Percentiles rank a stretch among this genome's conserved stretches.
Evolutionary conservation across 2,888 invertebrate species (phyloP).

Genomic region (Epinotia ramella): DNA sequence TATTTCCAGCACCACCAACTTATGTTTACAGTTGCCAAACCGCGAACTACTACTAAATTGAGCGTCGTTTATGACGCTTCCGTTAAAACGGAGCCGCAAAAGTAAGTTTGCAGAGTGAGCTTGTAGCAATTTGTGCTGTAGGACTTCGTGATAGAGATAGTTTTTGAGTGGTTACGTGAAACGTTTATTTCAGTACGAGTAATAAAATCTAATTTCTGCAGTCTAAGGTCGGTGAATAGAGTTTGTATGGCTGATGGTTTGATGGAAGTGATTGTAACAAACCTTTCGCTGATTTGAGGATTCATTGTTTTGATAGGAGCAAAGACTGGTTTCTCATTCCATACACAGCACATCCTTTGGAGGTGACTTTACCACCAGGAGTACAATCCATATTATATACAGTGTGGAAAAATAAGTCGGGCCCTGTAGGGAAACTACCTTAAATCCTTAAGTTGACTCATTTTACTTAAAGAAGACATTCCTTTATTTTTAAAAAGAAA

Average conservation of each 20-base stretch:
- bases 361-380: too few species aligned
- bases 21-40: not conserved
- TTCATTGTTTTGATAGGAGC: too few species aligned
- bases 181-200: conserved; percentile 4
- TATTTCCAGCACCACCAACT: not conserved
- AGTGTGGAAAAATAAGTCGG: too few species aligned
- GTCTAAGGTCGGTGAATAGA: not conserved
- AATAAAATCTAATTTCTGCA: conserved; percentile 4
- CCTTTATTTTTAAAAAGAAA: too few species aligned
- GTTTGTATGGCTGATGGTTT: not conserved
- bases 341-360: too few species aligned
- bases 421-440: too few species aligned
- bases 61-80: not conserved
- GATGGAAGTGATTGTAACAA: too few species aligned
- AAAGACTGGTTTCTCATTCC: too few species aligned
- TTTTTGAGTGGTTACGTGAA: not conserved
- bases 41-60: not conserved
- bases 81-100: not conserved
- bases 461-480: too few species aligned
- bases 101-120: not conserved
- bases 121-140: not conserved
- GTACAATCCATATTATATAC: too few species aligned
- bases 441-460: too few species aligned
- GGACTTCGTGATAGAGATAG: not conserved
- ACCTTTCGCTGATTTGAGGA: too few species aligned